These are phyloP conservation scores for Cottoperca gobio DNA, from an alignment of 2,797 vertebrate species.

Conservation along the genomic window DNA sequence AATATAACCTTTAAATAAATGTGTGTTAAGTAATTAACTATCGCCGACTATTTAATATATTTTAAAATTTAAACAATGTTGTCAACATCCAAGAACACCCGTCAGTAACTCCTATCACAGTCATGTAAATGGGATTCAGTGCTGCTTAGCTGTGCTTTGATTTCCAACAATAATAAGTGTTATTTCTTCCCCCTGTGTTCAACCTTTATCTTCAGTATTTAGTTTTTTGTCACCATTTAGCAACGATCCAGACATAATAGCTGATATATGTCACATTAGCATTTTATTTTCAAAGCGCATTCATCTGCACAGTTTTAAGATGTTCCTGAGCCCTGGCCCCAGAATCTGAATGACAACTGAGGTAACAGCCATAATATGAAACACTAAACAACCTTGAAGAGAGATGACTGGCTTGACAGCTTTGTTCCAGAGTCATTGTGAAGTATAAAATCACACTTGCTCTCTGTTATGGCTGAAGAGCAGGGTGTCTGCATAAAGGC, in stretches of 20 bases:
- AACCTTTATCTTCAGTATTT: constrained; percentile 6
- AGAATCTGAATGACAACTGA: constrained; percentile 26
- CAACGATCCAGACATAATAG: neutral
- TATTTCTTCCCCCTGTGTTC: neutral
- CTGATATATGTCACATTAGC: constrained; percentile 18
- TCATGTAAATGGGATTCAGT: neutral
- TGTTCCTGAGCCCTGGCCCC: constrained; percentile 6
- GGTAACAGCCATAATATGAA: constrained; percentile 15
- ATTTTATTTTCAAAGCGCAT: constrained; percentile 15
- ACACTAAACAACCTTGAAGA: neutral
- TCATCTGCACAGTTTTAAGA: constrained; percentile 17
- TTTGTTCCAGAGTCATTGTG: constrained; percentile 34
- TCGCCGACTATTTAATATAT: no score
- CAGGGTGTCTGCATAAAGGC: constrained; percentile 39
- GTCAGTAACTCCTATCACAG: neutral
- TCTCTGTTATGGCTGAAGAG: constrained; percentile 34
- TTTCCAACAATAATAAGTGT: neutral
- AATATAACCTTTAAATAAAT: no score
- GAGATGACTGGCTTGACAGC: constrained; percentile 22
- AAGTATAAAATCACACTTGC: constrained; percentile 22
- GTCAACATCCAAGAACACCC: neutral
- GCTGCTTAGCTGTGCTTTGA: constrained; percentile 8
- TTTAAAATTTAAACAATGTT: no score
- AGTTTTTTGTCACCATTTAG: neutral
- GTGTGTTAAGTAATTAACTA: no score